Evolutionary conservation across 2,113 vertebrate genomes (phyloP), one percentile per base, ranked within the genome.

Genomic region (Glaucomys volans): DNA sequence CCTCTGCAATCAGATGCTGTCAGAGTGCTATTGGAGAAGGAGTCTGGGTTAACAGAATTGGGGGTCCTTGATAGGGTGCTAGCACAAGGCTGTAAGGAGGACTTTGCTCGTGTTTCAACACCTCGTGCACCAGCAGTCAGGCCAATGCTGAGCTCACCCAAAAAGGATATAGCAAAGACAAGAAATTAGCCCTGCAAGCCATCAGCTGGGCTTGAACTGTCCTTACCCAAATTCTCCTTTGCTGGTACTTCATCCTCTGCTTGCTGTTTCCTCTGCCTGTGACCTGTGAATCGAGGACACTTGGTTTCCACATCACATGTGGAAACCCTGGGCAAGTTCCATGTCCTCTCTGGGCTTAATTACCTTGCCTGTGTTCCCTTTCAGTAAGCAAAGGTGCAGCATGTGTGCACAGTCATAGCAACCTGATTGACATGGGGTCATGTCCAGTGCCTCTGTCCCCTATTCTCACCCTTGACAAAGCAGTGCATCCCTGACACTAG

Each of bases 221-320:
- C 18, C 79, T 96, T 90, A 87, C 93, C 91, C 82, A 85, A 90
- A 80, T 82, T 54, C 64, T 69, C 74, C 62, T 18, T 64, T 1
- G 8, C 10, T 24, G 8, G 35, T 16, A 24, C 62, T 95, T 84
- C 66, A 40, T 69, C 37, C 30, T 90, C 24, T 35, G 28, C 14
- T 42, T 59, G 54, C 1, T 17, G 1, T 64, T 74, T 77, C 44
- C 35, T 90, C 75, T 81, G 84, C 32, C 9, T 2, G 17, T 44
- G n/a, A 30, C 26, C 24, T 47, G 44, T 24, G 6, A 12, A 64
- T 79, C 42, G 74, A 74, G 44, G 50, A 91, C 18, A 52, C n/a
- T 20, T 24, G 79, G 20, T 37, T 93, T 62, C 42, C 14, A 22
- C 5, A 8, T 22, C 64, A 67, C 20, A 9, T 2, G 1, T 5